Conservation (phyloP, 2,888 invertebrate genomes). For the Sepioteuthis lessoniana region DNA sequence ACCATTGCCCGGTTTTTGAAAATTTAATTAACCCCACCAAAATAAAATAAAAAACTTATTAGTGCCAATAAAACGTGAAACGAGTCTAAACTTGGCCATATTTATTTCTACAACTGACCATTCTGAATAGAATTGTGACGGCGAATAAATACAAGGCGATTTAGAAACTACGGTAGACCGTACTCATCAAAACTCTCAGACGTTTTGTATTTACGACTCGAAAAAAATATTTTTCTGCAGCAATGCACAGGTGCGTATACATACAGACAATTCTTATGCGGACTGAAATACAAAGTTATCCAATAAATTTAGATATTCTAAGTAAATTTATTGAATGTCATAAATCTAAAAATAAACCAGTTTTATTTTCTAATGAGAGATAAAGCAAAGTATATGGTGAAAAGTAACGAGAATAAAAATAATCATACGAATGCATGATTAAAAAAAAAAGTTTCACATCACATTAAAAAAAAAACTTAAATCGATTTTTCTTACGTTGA, state of each 20-base stretch:
- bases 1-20: not conserved
- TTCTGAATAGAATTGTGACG: not conserved
- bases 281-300: not conserved
- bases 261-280: not conserved
- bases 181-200: not conserved
- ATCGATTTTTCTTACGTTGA: too few species aligned
- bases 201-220: not conserved
- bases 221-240: not conserved
- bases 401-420: too few species aligned
- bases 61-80: not conserved
- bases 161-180: not conserved
- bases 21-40: not conserved
- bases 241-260: not conserved
- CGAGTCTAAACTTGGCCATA: not conserved
- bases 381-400: too few species aligned
- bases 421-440: too few species aligned
- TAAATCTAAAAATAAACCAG: too few species aligned
- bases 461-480: too few species aligned
- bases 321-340: too few species aligned
- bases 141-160: not conserved
- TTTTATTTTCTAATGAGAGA: too few species aligned
- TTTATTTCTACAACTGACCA: not conserved
- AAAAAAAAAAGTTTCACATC: too few species aligned
- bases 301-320: too few species aligned
- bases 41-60: not conserved